These are phyloP conservation scores for Oncorhynchus keta DNA, from an alignment of 2,113 vertebrate genomes.

Conservation along the genomic window DNA sequence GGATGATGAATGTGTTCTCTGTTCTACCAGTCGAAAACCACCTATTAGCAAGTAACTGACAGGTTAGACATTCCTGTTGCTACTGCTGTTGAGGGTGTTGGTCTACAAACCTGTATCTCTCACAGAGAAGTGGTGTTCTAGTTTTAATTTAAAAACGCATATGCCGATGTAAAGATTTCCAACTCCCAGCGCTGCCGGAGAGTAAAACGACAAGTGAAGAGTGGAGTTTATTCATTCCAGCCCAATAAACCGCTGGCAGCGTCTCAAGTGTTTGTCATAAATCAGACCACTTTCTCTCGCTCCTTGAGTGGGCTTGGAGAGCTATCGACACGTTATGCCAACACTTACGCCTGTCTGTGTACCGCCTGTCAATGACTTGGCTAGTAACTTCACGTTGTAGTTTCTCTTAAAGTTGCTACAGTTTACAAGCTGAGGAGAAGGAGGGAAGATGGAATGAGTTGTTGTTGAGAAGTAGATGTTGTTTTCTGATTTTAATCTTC, in stretches of 20 bases:
- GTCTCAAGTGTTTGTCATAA: conserved; percentile 9
- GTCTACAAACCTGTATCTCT: neutral
- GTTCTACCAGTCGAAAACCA: neutral
- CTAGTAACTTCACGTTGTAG: neutral
- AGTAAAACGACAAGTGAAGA: neutral
- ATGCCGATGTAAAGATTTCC: neutral
- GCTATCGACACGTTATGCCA: conserved; percentile 12
- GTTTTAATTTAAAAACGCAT: neutral
- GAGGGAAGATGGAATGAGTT: neutral
- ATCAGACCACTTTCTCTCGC: neutral
- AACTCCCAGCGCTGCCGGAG: neutral
- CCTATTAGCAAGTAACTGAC: neutral
- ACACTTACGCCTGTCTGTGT: conserved; percentile 9
- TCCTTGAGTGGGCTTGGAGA: neutral
- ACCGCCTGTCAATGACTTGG: conserved; percentile 22
- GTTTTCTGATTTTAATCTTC: neutral
- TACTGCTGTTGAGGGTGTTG: neutral
- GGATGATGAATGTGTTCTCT: no score
- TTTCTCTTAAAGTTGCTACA: neutral
- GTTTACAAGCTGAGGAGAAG: neutral
- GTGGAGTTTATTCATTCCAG: conserved; percentile 6
- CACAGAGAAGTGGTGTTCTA: neutral
- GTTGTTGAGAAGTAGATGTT: neutral
- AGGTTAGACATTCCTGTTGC: neutral
- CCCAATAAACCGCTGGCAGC: conserved; percentile 10